Evolutionary conservation across 2,113 vertebrate species (phyloP).

Genomic region (Hemicordylus capensis): DNA sequence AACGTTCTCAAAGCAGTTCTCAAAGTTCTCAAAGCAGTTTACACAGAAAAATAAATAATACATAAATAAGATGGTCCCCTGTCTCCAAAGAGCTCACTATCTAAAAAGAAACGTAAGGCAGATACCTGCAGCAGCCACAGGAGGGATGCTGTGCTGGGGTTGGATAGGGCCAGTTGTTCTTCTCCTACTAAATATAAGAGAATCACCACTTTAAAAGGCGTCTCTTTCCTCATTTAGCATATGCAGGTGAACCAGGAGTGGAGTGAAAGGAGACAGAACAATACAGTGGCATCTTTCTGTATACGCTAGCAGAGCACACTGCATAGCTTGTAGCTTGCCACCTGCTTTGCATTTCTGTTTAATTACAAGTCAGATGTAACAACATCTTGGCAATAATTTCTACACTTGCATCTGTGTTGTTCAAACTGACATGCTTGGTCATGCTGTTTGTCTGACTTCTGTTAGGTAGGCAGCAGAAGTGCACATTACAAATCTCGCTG

Average conservation of each 20-base stretch:
- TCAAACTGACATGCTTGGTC: slow-evolving; percentile 11
- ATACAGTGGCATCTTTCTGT: background rate
- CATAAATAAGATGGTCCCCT: too few relatives aligned
- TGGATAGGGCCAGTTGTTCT: too few relatives aligned
- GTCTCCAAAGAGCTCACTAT: too few relatives aligned
- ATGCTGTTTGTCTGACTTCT: background rate
- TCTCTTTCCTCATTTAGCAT: too few relatives aligned
- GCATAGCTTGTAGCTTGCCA: slow-evolving; percentile 9
- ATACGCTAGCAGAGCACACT: background rate
- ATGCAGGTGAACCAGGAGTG: background rate
- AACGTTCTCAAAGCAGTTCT: too few relatives aligned
- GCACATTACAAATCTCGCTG: background rate
- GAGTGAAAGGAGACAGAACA: background rate
- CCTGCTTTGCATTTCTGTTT: background rate
- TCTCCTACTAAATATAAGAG: too few relatives aligned
- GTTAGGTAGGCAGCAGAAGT: background rate
- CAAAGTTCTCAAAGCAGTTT: too few relatives aligned
- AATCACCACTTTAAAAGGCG: too few relatives aligned
- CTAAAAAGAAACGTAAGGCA: too few relatives aligned
- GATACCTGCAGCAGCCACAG: too few relatives aligned
- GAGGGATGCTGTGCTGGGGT: too few relatives aligned
- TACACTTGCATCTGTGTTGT: background rate
- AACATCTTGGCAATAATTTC: slow-evolving; percentile 36
- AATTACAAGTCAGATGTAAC: slow-evolving; percentile 19
- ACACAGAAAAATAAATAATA: too few relatives aligned